Percentiles rank a stretch among this genome's conserved stretches.
phyloP scores from a whole-genome alignment of 2,797 vertebrate genomes.

The Cuniculus paca region DNA sequence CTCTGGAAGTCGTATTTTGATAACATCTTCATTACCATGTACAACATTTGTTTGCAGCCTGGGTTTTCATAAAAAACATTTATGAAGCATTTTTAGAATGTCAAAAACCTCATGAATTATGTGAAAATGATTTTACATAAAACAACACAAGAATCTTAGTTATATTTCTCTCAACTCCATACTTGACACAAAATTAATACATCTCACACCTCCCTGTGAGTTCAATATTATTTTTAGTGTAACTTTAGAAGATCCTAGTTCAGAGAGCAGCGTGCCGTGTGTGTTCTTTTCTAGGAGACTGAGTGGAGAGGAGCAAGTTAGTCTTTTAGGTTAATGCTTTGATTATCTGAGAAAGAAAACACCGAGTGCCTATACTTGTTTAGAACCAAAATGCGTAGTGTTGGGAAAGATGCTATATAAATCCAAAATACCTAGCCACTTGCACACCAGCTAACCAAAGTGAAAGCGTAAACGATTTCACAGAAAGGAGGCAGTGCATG shows the following conservation, averaged over 20 bases:
- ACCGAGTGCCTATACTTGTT: neutral
- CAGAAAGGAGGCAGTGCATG: neutral
- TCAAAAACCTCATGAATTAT: neutral
- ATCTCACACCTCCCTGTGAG: neutral
- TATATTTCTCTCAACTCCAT: neutral
- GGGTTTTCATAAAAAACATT: conserved; percentile 1
- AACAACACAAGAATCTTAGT: neutral
- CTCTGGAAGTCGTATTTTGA: conserved; percentile 14
- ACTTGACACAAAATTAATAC: neutral
- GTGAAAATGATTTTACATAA: conserved; percentile 26
- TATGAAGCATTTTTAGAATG: neutral
- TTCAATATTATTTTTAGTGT: conserved; percentile 42
- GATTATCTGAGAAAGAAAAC: neutral
- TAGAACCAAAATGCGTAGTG: neutral
- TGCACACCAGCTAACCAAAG: neutral
- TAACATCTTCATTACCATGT: conserved; percentile 15
- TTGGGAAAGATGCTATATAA: neutral
- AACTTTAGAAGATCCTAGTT: conserved; percentile 7
- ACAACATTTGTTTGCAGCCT: neutral
- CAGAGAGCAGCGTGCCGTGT: neutral
- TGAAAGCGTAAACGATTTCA: conserved; percentile 30
- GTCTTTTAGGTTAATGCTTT: neutral
- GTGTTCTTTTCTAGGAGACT: neutral
- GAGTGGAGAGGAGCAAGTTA: neutral
- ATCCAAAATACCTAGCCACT: neutral